Evolutionary conservation across 2,113 vertebrate species (phyloP), one percentile per base, ranked within the genome.

Genomic region (Piaya cayana): DNA sequence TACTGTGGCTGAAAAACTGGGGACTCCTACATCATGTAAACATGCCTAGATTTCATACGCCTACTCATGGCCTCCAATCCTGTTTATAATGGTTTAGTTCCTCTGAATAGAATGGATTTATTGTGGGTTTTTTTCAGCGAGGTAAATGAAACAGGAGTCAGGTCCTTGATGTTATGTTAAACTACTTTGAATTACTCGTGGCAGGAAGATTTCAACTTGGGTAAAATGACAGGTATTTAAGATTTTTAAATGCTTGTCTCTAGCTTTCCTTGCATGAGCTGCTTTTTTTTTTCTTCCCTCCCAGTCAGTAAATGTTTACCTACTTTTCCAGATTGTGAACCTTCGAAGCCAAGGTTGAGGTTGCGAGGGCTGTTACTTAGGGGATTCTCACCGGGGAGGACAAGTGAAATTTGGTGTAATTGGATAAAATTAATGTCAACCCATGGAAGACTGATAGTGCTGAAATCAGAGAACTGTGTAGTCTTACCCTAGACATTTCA

Each of bases 1-100:
- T 90, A 53, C 85, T 96, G 90, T 95, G 94, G 85, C 93, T 96
- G 82, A 75, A 92, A 94, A 95, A 82, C 95, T 78, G 72, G 69
- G 71, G 71, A 93, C 94, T 97, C 94, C 94, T 88, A 90, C 93
- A 78, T 75, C 92, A 93, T 93, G 94, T 94, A 97, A 95, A 94
- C 93, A 90, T 88, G 88, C 71, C 93, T 93, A 52, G 68, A 88
- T 96, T 94, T 97, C 93, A 81, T 96, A 95, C 76, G 63, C 92
- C 96, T 90, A 95, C 93, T 88, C 56, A 30, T 96, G 88, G 90
- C 90, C 94, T 96, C 71, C 76, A 78, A 25, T 82, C 56, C 60
- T 45, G 90, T 86, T 53, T 43, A 64, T 67, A 94, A 77, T 27
- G 32, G 21, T 86, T 88, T 86, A 6, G 3, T 84, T 92, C 26